Evolutionary conservation across 2,797 vertebrate species (phyloP).

Genomic region (Spondyliosoma cantharus): DNA sequence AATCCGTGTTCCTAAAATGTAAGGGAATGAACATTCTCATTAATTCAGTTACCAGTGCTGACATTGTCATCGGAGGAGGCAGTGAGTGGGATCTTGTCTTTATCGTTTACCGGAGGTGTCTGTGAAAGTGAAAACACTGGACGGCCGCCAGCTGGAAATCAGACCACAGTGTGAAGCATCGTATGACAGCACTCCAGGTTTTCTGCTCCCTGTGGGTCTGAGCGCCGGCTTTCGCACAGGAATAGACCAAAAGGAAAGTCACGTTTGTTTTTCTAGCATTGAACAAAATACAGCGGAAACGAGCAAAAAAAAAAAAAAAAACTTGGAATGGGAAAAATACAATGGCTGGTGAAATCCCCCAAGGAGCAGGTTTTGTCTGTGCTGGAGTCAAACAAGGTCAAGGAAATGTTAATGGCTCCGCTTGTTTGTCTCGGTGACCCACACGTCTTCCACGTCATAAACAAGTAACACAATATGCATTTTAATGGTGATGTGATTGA

Average conservation of each 20-base stretch:
- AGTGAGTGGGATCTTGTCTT: background rate
- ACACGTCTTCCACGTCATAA: conserved; percentile 6
- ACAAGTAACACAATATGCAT: background rate
- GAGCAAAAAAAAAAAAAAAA: conserved; percentile 57
- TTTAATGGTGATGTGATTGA: background rate
- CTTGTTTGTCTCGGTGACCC: conserved; percentile 36
- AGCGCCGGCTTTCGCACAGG: background rate
- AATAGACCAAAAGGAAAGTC: conserved; percentile 34
- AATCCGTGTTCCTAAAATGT: background rate
- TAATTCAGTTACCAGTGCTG: background rate
- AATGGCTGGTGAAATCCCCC: conserved; percentile 60
- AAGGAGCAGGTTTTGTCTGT: conserved; percentile 49
- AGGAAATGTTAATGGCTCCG: conserved; percentile 43
- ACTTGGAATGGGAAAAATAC: conserved; percentile 57
- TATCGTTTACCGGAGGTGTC: background rate
- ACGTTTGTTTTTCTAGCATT: conserved; percentile 42
- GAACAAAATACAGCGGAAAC: conserved; percentile 62
- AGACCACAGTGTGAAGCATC: conserved; percentile 6
- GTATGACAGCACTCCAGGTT: background rate
- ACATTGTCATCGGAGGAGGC: background rate
- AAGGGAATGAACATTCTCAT: background rate
- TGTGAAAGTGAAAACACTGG: conserved; percentile 9
- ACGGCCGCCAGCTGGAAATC: background rate
- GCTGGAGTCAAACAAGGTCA: conserved; percentile 58
- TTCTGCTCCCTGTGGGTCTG: background rate